A percentile compares a stretch with the other conserved stretches of the same genome.
Evolutionary conservation across 1,140 invertebrate species (phyloP).

Genomic region (Megathymus violae): DNA sequence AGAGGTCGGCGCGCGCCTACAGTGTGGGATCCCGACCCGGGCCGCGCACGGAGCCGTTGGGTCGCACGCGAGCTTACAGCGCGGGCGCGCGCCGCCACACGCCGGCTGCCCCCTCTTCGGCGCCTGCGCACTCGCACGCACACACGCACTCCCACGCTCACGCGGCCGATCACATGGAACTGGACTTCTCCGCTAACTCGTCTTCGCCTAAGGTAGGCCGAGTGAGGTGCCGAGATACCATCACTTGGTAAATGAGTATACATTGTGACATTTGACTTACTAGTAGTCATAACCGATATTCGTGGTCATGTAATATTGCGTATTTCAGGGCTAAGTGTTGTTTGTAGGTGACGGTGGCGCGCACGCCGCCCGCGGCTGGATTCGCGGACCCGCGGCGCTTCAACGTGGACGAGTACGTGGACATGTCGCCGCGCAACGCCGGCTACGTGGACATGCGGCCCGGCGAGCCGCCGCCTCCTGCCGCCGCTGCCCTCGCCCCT

Average conservation of each 20-base stretch:
- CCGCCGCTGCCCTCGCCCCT: too few species aligned
- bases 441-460: conserved; percentile 58
- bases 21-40: conserved; percentile 93
- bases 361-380: conserved; percentile 51
- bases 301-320: too few species aligned
- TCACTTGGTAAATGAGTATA: too few species aligned
- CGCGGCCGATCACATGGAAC: conserved; percentile 91
- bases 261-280: too few species aligned
- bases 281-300: too few species aligned
- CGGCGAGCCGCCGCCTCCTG: too few species aligned
- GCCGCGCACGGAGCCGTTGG: conserved; percentile 46
- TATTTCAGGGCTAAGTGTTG: too few species aligned
- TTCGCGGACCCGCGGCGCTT: conserved; percentile 41
- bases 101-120: conserved; percentile 82
- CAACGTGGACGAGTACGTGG: conserved; percentile 68
- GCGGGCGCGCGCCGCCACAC: conserved; percentile 57
- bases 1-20: conserved; percentile 90
- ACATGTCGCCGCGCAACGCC: conserved; percentile 60
- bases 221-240: too few species aligned
- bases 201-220: conserved; percentile 51
- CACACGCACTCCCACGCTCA: too few species aligned
- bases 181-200: conserved; percentile 88
- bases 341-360: conserved; percentile 49
- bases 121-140: conserved; percentile 76
- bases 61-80: conserved; percentile 59